These are phyloP conservation scores for Caenorhabditis sp. DNA, from an alignment of 2,888 invertebrate species.

Conservation along the genomic window DNA sequence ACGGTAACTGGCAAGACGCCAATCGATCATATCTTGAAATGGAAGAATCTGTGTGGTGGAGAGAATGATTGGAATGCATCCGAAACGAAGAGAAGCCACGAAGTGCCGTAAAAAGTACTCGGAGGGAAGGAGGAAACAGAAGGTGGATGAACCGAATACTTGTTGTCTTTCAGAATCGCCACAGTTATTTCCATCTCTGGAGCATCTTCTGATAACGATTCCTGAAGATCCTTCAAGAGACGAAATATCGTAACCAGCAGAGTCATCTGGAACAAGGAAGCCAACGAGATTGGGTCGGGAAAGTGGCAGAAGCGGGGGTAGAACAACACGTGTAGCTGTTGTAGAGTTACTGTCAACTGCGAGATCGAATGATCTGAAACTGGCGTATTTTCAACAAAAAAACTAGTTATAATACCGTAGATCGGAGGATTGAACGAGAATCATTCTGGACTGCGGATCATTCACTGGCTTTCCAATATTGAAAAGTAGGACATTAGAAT, in stretches of 20 bases:
- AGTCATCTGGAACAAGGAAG: constrained; percentile 1
- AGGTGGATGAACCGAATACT: constrained; percentile 44
- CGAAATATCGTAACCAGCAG: not conserved
- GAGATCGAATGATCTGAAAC: constrained; percentile 52
- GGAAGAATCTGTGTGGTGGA: constrained; percentile 57
- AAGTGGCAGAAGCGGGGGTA: constrained; percentile 55
- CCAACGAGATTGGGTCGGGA: constrained; percentile 38
- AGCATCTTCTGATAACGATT: constrained; percentile 16
- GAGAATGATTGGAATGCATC: constrained; percentile 69
- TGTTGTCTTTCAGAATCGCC: not conserved
- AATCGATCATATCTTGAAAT: constrained; percentile 69
- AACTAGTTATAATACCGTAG: constrained; percentile 4
- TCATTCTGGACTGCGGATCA: not conserved
- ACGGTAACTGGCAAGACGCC: constrained; percentile 63
- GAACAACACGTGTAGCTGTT: not conserved
- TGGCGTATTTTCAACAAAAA: not conserved
- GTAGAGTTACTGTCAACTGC: constrained; percentile 13
- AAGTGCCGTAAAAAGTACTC: constrained; percentile 42
- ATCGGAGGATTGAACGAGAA: constrained; percentile 14
- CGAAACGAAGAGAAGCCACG: constrained; percentile 48
- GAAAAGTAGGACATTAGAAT: constrained; percentile 17
- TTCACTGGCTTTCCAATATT: constrained; percentile 23
- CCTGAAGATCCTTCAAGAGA: constrained; percentile 8
- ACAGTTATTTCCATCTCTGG: not conserved
- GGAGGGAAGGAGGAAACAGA: constrained; percentile 59